These are phyloP conservation scores for Epinotia demarniana DNA, from an alignment of 2,888 invertebrate genomes.

Conservation along the genomic window DNA sequence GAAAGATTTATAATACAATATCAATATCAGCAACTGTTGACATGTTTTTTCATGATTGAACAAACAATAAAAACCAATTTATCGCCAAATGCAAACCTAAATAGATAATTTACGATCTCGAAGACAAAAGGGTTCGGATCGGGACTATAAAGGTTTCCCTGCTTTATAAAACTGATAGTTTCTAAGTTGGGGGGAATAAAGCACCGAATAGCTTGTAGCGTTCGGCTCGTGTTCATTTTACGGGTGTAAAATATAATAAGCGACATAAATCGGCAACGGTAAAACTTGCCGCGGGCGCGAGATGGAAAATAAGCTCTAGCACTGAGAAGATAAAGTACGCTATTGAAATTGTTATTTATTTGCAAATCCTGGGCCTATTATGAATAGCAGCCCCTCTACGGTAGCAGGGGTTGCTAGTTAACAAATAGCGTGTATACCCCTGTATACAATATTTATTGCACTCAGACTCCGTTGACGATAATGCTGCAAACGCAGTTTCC, in stretches of 20 bases:
- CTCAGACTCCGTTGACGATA: conserved; percentile 59
- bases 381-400: conserved; percentile 73
- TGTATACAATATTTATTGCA: conserved; percentile 79
- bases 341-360: conserved; percentile 54
- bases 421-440: conserved; percentile 77
- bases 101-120: conserved; percentile 78
- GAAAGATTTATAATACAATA: conserved; percentile 44
- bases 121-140: conserved; percentile 68
- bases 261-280: conserved; percentile 75
- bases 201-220: conserved; percentile 70
- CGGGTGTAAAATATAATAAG: conserved; percentile 81
- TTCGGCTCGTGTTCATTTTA: conserved; percentile 73
- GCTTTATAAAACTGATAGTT: conserved; percentile 59
- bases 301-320: conserved; percentile 50
- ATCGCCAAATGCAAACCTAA: conserved; percentile 75
- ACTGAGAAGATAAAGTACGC: conserved; percentile 54
- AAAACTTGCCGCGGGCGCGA: conserved; percentile 50
- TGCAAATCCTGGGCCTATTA: conserved; percentile 70
- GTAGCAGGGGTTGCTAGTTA: conserved; percentile 65
- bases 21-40: conserved; percentile 61
- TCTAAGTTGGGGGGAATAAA: conserved; percentile 65
- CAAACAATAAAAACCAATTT: conserved; percentile 74
- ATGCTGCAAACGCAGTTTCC: conserved; percentile 64
- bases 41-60: conserved; percentile 63
- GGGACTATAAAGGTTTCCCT: conserved; percentile 43